Evolutionary conservation across 2,888 invertebrate genomes (phyloP), one percentile per base, ranked within the genome.

Genomic region (Synergus laeviventris): DNA sequence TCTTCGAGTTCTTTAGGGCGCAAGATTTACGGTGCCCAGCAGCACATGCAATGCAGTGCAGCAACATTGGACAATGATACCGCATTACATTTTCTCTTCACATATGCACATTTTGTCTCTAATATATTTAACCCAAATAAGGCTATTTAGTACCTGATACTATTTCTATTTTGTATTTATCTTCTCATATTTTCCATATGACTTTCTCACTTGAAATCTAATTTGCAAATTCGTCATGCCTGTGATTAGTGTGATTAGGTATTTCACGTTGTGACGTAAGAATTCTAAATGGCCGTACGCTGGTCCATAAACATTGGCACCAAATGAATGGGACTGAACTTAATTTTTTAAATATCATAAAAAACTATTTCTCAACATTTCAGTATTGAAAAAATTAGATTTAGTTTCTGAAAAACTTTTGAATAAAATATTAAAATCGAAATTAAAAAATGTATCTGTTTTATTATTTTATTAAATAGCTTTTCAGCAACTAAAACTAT

Each of bases 21-120:
- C 76, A 81, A 86, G 86, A 86, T 85, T 86, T 85, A 85, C 85
- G 73, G 81, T 83, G 84, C 81, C 85, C 83, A 81, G 84, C 83
- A 84, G 82, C 84, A 78, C 66, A 77, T 59, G 73, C n/a, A n/a
- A n/a, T n/a, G 75, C 77, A 76, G 78, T 78, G 74, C 78, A 78
- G 74, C 80, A 76, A 70, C 75, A 74, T 49, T 31, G 21, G 36
- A 73, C 45, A 73, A 73, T 73, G 73, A 73, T 73, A 73, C 36
- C 31, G n/a, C n/a, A 49, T 73, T 54, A 16, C 62, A n/a, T 73
- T 73, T 36, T 49, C 18, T 2, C 18, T 14, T 24, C 31, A 73
- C 12, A 73, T 54, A 11, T 24, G 2, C 14, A 56, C 16, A 49
- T 73, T 8, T 66, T 66, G 12, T 21, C 14, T 45, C 9, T 66